Evolutionary conservation across 1,140 invertebrate genomes (phyloP), one percentile per base, ranked within the genome.

Genomic region (Tribolium madens): DNA sequence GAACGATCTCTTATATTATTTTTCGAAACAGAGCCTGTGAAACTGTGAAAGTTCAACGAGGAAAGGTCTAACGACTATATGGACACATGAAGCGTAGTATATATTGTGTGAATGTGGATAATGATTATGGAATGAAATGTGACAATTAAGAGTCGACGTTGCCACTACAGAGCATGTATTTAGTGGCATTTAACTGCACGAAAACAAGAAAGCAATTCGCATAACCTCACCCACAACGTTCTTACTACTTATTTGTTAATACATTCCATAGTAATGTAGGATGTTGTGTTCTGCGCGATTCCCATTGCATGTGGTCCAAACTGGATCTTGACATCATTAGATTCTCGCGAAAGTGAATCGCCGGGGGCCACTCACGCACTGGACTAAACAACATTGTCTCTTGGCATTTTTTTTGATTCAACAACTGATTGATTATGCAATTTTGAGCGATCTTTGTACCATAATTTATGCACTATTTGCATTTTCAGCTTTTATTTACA

Each of bases 321-420:
- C 33, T 77, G 76, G 76, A 73, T 68, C 70, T 77, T 77, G 76
- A 77, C 76, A 77, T 77, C 76, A 77, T 77, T 77, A 77, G 71
- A 77, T 77, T 68, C 70, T 77, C 64, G 76, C 76, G 76, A 77
- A 77, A 77, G 76, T 77, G 71, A 77, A 73, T 73, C 33, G 76
- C 76, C 71, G 46, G 46, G 26, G 57, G 76, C 78, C 46, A 15
- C 74, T 76, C 78, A 79, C 78, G 78, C 78, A 79, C 69, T 60
- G 33, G 68, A 60, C 53, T 72, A 73, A 53, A 73, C 71, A 57
- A 52, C 71, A 73, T 73, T 73, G 71, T 73, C 71, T 73, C 48
- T 73, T 50, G 47, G 31, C 48, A 33, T 73, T 73, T 73, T n/a
- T 73, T 73, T 73, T 50, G 5, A 53, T 53, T 73, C 36, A 18